A percentile compares a stretch with the other conserved stretches of the same genome.
phyloP scores from a whole-genome alignment of 2,888 invertebrate species.

The Lagria hirta region DNA sequence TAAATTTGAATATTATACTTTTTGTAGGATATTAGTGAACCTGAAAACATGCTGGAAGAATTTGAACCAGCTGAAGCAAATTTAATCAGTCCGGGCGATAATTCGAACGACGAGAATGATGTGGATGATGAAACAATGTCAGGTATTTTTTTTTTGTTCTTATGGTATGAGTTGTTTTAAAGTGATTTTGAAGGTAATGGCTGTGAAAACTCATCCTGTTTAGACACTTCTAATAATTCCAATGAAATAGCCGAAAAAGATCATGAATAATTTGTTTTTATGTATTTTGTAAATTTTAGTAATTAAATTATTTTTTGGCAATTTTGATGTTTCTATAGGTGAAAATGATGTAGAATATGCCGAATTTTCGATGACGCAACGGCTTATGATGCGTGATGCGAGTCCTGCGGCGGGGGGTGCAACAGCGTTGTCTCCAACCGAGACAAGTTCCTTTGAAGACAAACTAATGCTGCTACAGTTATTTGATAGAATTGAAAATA shows the following conservation, averaged over 20 bases:
- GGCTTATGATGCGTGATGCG: slow-evolving; percentile 47
- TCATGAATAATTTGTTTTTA: slow-evolving; percentile 16
- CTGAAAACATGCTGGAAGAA: slow-evolving; percentile 66
- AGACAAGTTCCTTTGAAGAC: slow-evolving; percentile 51
- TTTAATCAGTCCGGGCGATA: slow-evolving; percentile 62
- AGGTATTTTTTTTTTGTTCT: slow-evolving; percentile 55
- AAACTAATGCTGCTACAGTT: slow-evolving; percentile 62
- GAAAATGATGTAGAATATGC: slow-evolving; percentile 71
- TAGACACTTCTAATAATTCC: slow-evolving; percentile 30
- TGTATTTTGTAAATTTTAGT: slow-evolving; percentile 8
- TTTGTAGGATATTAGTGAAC: slow-evolving; percentile 62
- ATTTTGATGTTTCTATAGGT: slow-evolving; percentile 47
- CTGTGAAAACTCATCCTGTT: slow-evolving; percentile 13
- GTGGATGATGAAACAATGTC: slow-evolving; percentile 85
- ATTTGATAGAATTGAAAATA: slow-evolving; percentile 25
- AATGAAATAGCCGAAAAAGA: slow-evolving; percentile 46
- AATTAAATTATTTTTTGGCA: slow-evolving; percentile 5
- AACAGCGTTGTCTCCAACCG: slow-evolving; percentile 36
- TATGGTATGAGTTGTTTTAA: slow-evolving; percentile 1
- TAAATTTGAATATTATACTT: no score
- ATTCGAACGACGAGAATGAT: slow-evolving; percentile 81
- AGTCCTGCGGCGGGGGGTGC: slow-evolving; percentile 37
- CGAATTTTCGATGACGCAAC: slow-evolving; percentile 58
- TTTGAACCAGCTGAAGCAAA: slow-evolving; percentile 55
- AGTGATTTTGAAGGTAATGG: slow-evolving; percentile 17